Evolutionary conservation across 1,140 invertebrate genomes (phyloP).

Genomic region (Plutomurus gul): DNA sequence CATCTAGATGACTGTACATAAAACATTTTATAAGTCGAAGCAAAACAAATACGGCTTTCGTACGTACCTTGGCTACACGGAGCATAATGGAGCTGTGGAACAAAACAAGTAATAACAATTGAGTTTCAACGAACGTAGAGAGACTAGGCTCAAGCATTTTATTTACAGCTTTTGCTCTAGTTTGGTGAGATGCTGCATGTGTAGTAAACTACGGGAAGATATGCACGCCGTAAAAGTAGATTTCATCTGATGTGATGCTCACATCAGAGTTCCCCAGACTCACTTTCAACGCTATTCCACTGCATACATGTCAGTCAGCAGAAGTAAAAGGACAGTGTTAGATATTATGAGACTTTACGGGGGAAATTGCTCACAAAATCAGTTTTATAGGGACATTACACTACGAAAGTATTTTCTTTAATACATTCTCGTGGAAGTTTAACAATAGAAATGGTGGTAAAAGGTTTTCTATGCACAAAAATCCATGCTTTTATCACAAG

Average conservation of each 20-base stretch:
- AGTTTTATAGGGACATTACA: constrained; percentile 27
- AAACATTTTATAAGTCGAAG: no score
- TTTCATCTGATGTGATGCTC: background rate
- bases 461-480: constrained; percentile 25
- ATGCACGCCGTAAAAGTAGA: background rate
- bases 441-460: constrained; percentile 24
- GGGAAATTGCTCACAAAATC: constrained; percentile 27
- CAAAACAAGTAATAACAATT: constrained; percentile 13
- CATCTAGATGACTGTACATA: no score
- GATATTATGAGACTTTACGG: constrained; percentile 10
- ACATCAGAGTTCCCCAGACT: background rate
- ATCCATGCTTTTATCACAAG: constrained; percentile 26
- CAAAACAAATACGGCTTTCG: no score
- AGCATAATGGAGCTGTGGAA: no score
- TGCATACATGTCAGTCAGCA: background rate
- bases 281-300: background rate
- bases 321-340: background rate
- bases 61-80: no score
- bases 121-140: background rate
- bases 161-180: background rate
- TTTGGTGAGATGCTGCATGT: background rate
- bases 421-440: constrained; percentile 18
- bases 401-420: constrained; percentile 16
- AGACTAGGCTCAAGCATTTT: background rate
- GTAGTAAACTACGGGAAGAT: background rate